Conservation (phyloP, 2,113 vertebrate species). For the Leucoraja erinaceus region DNA sequence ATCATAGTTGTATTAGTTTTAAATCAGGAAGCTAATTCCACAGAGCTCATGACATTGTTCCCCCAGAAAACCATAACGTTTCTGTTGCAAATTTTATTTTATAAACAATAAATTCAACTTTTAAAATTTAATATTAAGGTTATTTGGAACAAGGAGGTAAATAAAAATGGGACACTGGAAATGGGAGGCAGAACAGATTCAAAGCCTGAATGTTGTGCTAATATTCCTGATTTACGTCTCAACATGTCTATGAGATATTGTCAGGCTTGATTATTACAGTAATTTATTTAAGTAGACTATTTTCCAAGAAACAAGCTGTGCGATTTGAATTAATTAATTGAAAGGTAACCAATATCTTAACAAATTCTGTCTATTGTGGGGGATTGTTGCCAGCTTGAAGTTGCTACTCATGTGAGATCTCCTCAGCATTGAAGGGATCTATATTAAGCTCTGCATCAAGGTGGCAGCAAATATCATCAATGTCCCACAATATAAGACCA, state of each 20-base stretch:
- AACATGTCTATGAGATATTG: not conserved
- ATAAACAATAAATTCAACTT: not conserved
- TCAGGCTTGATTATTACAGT: not conserved
- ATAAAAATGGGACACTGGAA: not conserved
- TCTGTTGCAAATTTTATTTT: not conserved
- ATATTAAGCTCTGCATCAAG: too few species aligned
- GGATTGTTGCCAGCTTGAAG: not conserved
- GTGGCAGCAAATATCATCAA: too few species aligned
- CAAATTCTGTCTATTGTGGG: not conserved
- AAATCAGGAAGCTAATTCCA: too few species aligned
- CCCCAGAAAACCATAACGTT: not conserved
- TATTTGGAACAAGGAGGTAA: not conserved
- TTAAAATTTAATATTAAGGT: not conserved
- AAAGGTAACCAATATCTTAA: not conserved
- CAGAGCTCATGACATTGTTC: not conserved
- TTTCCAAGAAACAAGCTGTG: not conserved
- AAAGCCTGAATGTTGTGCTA: not conserved
- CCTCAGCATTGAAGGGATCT: too few species aligned
- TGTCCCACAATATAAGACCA: too few species aligned
- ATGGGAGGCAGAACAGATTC: not conserved
- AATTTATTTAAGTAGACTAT: not conserved
- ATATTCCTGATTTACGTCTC: not conserved
- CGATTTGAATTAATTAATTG: not conserved
- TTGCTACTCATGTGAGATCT: not conserved
- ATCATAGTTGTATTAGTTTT: not conserved